Percentiles rank a stretch among this genome's conserved stretches.
phyloP scores from a whole-genome alignment of 1,140 invertebrate genomes.

The Cyclargus thomasi region DNA sequence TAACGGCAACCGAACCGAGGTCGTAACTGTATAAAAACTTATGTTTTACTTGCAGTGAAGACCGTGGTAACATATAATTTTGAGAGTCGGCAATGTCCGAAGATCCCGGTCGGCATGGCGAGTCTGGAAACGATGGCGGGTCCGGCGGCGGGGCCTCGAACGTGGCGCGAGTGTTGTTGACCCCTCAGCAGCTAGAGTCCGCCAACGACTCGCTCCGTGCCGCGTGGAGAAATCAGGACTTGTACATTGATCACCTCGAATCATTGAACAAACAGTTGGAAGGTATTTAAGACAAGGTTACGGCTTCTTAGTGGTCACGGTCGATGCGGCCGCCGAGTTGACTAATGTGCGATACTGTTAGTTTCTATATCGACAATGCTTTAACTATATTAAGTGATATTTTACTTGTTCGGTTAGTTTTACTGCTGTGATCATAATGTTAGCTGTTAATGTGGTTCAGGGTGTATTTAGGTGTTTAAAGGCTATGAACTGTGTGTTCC shows the following conservation, averaged over 20 bases:
- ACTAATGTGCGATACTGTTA: conserved; percentile 49
- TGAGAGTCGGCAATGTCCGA: conserved; percentile 71
- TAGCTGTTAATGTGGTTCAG: conserved; percentile 58
- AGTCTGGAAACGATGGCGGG: conserved; percentile 54
- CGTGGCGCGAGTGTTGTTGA: conserved; percentile 65
- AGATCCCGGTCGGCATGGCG: conserved; percentile 62
- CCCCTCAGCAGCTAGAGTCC: conserved; percentile 63
- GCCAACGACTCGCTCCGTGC: conserved; percentile 62
- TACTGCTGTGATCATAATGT: conserved; percentile 55
- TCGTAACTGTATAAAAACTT: conserved; percentile 42
- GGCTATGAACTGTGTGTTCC: conserved; percentile 51
- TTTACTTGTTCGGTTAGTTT: conserved; percentile 49
- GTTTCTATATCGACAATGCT: conserved; percentile 71
- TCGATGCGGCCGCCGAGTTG: conserved; percentile 51
- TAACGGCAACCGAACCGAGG: conserved; percentile 52
- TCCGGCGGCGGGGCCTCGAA: conserved; percentile 51
- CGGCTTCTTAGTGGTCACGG: conserved; percentile 63
- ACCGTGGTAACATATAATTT: conserved; percentile 54
- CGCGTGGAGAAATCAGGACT: conserved; percentile 71
- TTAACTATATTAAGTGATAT: conserved; percentile 73
- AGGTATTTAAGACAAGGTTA: conserved; percentile 73
- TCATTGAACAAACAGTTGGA: conserved; percentile 73
- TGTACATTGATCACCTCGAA: conserved; percentile 73
- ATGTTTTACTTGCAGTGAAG: conserved; percentile 61
- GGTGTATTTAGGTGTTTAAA: conserved; percentile 67